Evolutionary conservation across 30 jellyfish, hydroid and myxozoan species (phyloP).

Genomic region (Pelagia noctiluca): DNA sequence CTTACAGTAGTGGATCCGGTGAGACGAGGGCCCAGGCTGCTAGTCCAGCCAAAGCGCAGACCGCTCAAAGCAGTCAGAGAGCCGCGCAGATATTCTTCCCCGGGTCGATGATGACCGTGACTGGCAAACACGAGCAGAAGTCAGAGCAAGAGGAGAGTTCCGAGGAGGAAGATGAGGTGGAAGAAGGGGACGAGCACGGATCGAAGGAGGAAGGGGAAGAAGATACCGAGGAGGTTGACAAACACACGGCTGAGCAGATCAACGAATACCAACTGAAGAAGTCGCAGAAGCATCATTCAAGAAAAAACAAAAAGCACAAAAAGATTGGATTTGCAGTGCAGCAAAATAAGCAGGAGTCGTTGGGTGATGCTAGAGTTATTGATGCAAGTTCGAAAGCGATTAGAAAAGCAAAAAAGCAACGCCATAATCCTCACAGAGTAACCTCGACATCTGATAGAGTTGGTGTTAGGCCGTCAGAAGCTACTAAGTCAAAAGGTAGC

Average conservation of each 20-base stretch:
- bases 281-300: neutral
- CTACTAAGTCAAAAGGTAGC: slow-evolving; percentile 20
- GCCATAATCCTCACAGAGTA: slow-evolving; percentile 49
- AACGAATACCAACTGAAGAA: slow-evolving; percentile 9
- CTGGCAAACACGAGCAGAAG: slow-evolving; percentile 71
- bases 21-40: slow-evolving; percentile 12
- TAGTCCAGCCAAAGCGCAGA: slow-evolving; percentile 14
- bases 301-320: neutral
- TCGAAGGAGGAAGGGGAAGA: slow-evolving; percentile 32
- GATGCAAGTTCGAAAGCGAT: slow-evolving; percentile 63
- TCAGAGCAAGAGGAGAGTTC: slow-evolving; percentile 29
- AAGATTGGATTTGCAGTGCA: neutral
- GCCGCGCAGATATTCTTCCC: slow-evolving; percentile 55
- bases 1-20: slow-evolving; percentile 21
- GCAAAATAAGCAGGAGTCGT: slow-evolving; percentile 8
- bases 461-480: slow-evolving; percentile 50
- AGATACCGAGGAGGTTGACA: slow-evolving; percentile 44
- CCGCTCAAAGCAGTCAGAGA: slow-evolving; percentile 35
- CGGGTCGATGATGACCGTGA: slow-evolving; percentile 53
- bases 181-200: slow-evolving; percentile 26
- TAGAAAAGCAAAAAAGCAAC: slow-evolving; percentile 49
- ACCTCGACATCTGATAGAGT: slow-evolving; percentile 36
- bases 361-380: neutral
- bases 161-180: slow-evolving; percentile 9
- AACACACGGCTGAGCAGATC: neutral